Conservation (phyloP, 2,888 invertebrate species). For the Synergus laeviventris region DNA sequence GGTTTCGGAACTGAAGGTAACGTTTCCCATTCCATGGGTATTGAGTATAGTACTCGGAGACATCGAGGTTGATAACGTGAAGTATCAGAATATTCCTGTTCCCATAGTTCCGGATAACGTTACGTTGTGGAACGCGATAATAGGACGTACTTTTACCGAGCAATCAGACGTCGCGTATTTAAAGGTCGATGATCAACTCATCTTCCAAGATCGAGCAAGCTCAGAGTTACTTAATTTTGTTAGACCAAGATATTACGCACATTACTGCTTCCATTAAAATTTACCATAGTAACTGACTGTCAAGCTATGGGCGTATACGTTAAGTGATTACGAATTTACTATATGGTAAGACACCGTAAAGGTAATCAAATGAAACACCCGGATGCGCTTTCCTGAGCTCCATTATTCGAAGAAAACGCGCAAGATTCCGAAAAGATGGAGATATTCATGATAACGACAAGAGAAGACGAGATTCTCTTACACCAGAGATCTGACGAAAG, state of each 20-base stretch:
- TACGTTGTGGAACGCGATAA: background rate
- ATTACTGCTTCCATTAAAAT: slow-evolving; percentile 27
- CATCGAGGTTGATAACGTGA: background rate
- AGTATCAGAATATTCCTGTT: background rate
- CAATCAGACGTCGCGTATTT: too few relatives aligned
- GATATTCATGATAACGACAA: background rate
- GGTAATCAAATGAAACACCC: slow-evolving; percentile 52
- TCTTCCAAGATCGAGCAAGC: too few relatives aligned
- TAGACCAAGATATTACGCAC: slow-evolving; percentile 39
- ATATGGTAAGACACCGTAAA: slow-evolving; percentile 44
- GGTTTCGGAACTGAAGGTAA: background rate
- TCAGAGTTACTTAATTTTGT: too few relatives aligned
- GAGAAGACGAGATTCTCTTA: background rate
- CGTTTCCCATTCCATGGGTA: too few relatives aligned
- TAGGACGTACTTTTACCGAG: background rate
- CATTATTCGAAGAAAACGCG: slow-evolving; percentile 31
- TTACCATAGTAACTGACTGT: background rate
- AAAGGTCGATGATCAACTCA: too few relatives aligned
- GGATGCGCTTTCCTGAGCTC: slow-evolving; percentile 52
- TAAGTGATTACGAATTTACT: background rate
- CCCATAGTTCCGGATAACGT: background rate
- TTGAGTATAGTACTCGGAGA: background rate
- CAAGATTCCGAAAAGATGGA: background rate
- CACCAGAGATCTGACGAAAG: background rate
- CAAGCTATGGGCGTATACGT: background rate